A percentile compares a stretch with the other conserved stretches of the same genome.
These are phyloP conservation scores for Meloidogyne hapla DNA, from an alignment of 1,140 invertebrate genomes.

Conservation along the genomic window DNA sequence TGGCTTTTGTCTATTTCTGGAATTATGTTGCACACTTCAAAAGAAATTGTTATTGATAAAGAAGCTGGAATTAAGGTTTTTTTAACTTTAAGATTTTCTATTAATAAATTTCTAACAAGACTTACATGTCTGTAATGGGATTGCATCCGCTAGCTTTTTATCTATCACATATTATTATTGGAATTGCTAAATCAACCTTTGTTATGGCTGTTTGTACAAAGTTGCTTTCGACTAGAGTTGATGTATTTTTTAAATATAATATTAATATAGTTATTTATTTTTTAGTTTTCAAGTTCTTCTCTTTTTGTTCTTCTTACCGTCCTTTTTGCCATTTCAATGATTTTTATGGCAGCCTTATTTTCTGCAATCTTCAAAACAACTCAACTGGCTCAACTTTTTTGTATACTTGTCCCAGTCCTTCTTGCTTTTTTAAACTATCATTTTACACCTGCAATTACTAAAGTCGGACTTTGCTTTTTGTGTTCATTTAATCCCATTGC, in stretches of 20 bases:
- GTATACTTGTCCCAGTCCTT: constrained; percentile 10
- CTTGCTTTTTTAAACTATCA: constrained; percentile 19
- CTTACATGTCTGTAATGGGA: constrained; percentile 56
- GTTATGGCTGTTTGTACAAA: constrained; percentile 12
- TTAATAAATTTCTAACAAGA: no score
- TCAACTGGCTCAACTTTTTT: constrained; percentile 24
- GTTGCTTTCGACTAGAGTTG: background rate
- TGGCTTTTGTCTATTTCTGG: constrained; percentile 39
- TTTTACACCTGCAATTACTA: constrained; percentile 32
- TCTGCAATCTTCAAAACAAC: constrained; percentile 22
- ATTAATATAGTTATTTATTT: constrained; percentile 3
- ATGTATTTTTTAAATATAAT: no score
- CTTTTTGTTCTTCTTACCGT: constrained; percentile 39
- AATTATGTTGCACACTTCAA: constrained; percentile 47
- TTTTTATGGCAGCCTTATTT: constrained; percentile 32
- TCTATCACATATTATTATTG: constrained; percentile 47
- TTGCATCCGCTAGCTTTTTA: constrained; percentile 48
- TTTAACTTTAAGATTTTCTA: background rate
- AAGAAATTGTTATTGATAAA: constrained; percentile 52
- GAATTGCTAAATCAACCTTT: constrained; percentile 39
- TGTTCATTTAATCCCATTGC: constrained; percentile 41
- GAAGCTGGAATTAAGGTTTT: constrained; percentile 54
- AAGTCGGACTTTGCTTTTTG: constrained; percentile 38
- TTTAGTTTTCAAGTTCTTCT: constrained; percentile 38
- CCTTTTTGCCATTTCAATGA: constrained; percentile 28